Evolutionary conservation across 2,113 vertebrate species (phyloP), one percentile per base, ranked within the genome.

Genomic region (Actenoides hombroni): DNA sequence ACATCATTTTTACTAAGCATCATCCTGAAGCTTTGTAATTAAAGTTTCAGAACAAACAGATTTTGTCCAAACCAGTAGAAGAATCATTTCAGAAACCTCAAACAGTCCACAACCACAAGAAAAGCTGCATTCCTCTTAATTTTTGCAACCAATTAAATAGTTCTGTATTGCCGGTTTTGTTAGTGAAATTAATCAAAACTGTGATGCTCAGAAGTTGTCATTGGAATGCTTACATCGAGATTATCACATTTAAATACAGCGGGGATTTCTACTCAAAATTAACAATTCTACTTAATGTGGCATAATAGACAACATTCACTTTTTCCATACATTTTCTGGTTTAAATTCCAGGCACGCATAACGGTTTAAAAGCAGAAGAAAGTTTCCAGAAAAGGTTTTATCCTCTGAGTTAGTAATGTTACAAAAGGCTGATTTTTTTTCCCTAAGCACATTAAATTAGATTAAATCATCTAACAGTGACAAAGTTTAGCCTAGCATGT

Each of bases 361-460:
- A 39, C 15, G n/a, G 35, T 39, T 49, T 85, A 86, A 88, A 95
- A 87, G 87, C 33, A 83, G 83, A 91, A 54, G 33, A 91, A 96
- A 67, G 86, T 64, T 95, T 60, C 76, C 42, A 68, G 70, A 57
- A 73, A 69, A 73, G 59, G 59, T 37, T 74, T 74, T 39, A 16
- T 18, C 54, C 71, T 83, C 24, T 23, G n/a, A 81, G 65, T 76
- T 25, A 49, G 31, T 14, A 28, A 44, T 86, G 60, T 74, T 81
- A 76, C 13, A 74, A 51, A 93, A 89, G 19, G 44, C 17, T 29
- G 25, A 57, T 12, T 63, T 86, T 23, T n/a, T 56, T 89, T 46
- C 10, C 48, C 40, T 35, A 51, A 67, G 75, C 53, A 74, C 29
- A 71, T 69, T 31, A 71, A 54, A 86, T 63, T 65, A 74, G 37